Evolutionary conservation across 2,888 invertebrate species (phyloP).

Genomic region (Cephus sareptanus): DNA sequence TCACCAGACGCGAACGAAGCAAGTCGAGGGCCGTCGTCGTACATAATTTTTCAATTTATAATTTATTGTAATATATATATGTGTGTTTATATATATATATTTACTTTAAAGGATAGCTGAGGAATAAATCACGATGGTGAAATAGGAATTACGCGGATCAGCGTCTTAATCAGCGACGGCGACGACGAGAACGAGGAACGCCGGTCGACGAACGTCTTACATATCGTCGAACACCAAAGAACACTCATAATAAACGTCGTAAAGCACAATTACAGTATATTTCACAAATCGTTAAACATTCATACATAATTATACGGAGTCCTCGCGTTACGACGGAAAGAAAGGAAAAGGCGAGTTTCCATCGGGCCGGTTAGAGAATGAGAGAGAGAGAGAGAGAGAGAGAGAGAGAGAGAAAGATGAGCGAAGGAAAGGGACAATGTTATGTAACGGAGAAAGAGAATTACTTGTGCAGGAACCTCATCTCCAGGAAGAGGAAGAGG

Average conservation of each 20-base stretch:
- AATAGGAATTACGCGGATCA: neutral
- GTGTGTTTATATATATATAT: neutral
- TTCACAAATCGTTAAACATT: conserved; percentile 67
- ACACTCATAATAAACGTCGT: conserved; percentile 43
- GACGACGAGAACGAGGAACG: neutral
- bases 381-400: too few species aligned
- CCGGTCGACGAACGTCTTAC: neutral
- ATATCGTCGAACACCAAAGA: conserved; percentile 16
- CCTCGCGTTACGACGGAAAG: conserved; percentile 37
- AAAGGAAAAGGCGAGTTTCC: conserved; percentile 47
- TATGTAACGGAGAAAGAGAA: neutral
- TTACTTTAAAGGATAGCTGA: neutral
- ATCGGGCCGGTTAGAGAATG: neutral
- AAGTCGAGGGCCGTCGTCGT: neutral
- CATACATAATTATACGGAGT: conserved; percentile 63
- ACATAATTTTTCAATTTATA: neutral
- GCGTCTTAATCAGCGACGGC: neutral
- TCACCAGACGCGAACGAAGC: neutral
- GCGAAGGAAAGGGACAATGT: neutral
- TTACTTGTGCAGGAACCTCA: neutral
- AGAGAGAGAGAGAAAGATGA: neutral
- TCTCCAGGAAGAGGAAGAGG: neutral
- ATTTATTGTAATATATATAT: neutral
- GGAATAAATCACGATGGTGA: neutral
- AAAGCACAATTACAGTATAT: conserved; percentile 69